Evolutionary conservation across 1,140 invertebrate species (phyloP), one percentile per base, ranked within the genome.

Genomic region (Zaprionus davidi): DNA sequence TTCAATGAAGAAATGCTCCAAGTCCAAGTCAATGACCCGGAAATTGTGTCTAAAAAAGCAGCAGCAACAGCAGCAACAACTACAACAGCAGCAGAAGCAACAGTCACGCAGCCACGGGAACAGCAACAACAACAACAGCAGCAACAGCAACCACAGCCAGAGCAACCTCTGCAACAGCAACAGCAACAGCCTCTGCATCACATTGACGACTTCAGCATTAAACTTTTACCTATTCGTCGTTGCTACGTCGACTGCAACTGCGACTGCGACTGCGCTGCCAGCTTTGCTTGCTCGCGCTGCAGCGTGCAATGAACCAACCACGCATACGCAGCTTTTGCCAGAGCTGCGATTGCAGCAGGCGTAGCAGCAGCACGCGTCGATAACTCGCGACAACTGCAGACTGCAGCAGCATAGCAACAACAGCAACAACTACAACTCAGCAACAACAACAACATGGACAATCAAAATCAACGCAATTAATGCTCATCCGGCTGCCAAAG

Each of bases 31-130:
- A 91, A 91, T 91, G 88, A 91, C 88, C 88, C 88, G 88, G 88
- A 91, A 91, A 91, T 82, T 91, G 88, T 91, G 88, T 91, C 88
- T 91, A 90, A 91, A 91, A 85, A 91, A 80, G 68, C 79, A 87
- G 78, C 72, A 83, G 79, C 87, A 91, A 71, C 62, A 81, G 31
- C 65, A 72, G 66, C 75, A 71, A 22, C 71, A 75, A 34, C 68
- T 63, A 56, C 49, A 71, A 53, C 74, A 58, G 28, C 44, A 76
- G 24, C 69, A 71, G 34, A 28, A 76, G 49, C 46, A 74, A 56
- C 76, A 65, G 60, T 41, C 38, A 41, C 38, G 38, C 38, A 41
- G 38, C 38, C 38, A 67, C 9, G 22, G 34, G 57, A 76, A 38
- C 76, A 81, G 79, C 65, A 44, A 63, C 71, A 77, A 13, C 58